Conservation (phyloP, 2,797 vertebrate genomes). For the Anomalospiza imberbis region DNA sequence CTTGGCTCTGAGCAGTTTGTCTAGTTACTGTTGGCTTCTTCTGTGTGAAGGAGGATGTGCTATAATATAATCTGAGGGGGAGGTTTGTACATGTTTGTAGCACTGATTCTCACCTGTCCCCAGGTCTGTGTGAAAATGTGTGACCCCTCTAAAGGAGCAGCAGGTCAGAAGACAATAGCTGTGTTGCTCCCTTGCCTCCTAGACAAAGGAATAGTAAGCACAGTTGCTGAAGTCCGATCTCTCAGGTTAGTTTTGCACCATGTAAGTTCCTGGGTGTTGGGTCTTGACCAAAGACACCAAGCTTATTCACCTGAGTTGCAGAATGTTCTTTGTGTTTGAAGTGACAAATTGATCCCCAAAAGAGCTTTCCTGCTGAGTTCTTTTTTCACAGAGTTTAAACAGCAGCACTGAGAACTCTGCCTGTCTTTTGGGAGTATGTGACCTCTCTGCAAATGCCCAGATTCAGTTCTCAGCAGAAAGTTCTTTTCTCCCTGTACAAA, state of each 20-base stretch:
- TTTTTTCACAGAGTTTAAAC: not conserved
- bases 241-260: slow-evolving; percentile 82
- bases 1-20: not conserved
- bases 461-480: not conserved
- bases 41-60: not conserved
- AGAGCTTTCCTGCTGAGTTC: not conserved
- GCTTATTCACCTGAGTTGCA: not conserved
- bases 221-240: slow-evolving; percentile 90
- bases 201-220: slow-evolving; percentile 94
- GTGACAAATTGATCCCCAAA: not conserved
- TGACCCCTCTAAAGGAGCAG: slow-evolving; percentile 86
- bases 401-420: not conserved
- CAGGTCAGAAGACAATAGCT: slow-evolving; percentile 87
- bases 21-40: not conserved
- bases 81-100: not conserved
- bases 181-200: slow-evolving; percentile 90
- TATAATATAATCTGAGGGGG: not conserved
- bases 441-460: not conserved
- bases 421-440: not conserved
- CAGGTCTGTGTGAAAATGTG: slow-evolving; percentile 97
- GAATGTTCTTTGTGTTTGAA: not conserved
- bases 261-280: accelerated
- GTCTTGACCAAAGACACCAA: not conserved
- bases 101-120: not conserved
- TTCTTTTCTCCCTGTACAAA: not conserved